A percentile compares a stretch with the other conserved stretches of the same genome.
Conservation (phyloP, 2,797 vertebrate genomes). For the Brachyrhaphis roseni region DNA sequence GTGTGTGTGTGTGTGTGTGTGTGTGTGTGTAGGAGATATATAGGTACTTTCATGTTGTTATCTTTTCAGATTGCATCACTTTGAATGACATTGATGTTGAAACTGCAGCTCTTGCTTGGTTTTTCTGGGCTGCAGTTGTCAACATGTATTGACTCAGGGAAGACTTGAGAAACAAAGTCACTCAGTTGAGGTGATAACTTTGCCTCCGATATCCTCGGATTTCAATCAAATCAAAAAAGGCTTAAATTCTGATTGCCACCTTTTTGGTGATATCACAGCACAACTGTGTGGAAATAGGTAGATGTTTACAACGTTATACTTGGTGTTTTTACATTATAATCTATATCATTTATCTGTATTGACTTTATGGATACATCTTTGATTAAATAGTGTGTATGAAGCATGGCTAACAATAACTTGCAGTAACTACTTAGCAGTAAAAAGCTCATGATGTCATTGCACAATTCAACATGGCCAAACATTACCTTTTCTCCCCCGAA, state of each 20-base stretch:
- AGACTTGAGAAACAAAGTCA: neutral
- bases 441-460: neutral
- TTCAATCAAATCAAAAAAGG: neutral
- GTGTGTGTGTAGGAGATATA: slow-evolving; percentile 4
- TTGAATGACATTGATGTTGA: slow-evolving; percentile 62
- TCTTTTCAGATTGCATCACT: slow-evolving; percentile 50
- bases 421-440: neutral
- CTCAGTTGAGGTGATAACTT: neutral
- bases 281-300: neutral
- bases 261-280: neutral
- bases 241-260: neutral
- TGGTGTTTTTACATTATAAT: neutral
- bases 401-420: neutral
- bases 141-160: neutral
- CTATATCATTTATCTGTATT: neutral
- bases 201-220: neutral
- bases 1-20: too few relatives aligned
- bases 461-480: slow-evolving; percentile 10
- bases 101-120: neutral
- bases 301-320: neutral
- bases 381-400: neutral
- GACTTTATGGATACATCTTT: neutral
- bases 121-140: neutral
- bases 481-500: slow-evolving; percentile 69
- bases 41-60: slow-evolving; percentile 18